Percentiles rank a stretch among this genome's conserved stretches.
phyloP scores from a whole-genome alignment of 2,888 invertebrate genomes.

The Oscheius sp. region DNA sequence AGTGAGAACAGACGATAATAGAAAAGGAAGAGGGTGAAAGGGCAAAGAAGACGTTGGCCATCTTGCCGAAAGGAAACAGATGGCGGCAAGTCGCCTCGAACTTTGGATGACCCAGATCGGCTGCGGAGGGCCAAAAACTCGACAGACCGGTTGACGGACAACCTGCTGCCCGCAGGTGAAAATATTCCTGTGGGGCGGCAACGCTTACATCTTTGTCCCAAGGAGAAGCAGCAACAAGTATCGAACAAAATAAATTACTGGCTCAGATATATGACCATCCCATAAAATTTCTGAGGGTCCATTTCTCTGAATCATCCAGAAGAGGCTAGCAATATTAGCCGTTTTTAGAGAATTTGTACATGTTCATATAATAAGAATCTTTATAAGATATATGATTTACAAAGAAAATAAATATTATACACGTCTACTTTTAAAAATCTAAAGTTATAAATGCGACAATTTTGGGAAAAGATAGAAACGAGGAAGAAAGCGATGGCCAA shows the following conservation, averaged over 20 bases:
- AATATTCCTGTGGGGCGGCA: conserved; percentile 22
- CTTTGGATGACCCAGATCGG: conserved; percentile 27
- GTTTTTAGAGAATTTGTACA: too few relatives aligned
- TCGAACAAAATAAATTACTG: too few relatives aligned
- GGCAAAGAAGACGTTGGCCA: background rate
- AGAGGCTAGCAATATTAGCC: too few relatives aligned
- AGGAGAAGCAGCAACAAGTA: background rate
- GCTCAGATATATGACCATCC: too few relatives aligned
- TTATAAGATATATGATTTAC: too few relatives aligned
- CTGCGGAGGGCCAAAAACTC: conserved; percentile 20
- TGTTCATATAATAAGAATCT: too few relatives aligned
- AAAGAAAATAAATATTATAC: background rate
- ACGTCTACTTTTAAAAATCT: background rate
- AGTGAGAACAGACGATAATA: background rate
- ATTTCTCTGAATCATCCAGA: too few relatives aligned
- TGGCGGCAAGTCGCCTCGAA: conserved; percentile 5
- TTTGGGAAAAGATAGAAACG: conserved; percentile 1
- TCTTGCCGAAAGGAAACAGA: background rate
- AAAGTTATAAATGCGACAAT: background rate
- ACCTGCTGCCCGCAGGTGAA: conserved; percentile 21
- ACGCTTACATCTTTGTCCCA: background rate
- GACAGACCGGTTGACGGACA: conserved; percentile 26
- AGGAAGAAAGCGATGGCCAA: conserved; percentile 2
- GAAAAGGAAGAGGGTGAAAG: too few relatives aligned
- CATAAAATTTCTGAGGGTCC: too few relatives aligned